Evolutionary conservation across 2,797 vertebrate genomes (phyloP).

Genomic region (Helostoma temminkii): DNA sequence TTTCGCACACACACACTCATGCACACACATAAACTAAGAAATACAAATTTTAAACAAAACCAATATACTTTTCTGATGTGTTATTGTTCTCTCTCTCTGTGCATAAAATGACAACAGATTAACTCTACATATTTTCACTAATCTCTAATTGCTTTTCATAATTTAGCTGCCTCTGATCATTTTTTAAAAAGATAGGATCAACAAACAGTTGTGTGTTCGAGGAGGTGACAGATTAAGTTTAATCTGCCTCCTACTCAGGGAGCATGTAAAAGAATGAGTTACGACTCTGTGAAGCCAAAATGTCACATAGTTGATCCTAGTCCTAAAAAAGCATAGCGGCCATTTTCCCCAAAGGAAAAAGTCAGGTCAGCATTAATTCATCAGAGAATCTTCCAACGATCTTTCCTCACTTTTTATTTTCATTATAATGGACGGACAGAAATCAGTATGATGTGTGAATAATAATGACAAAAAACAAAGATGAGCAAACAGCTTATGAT

Average conservation of each 20-base stretch:
- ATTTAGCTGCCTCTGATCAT: slow-evolving; percentile 39
- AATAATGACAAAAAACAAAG: slow-evolving; percentile 45
- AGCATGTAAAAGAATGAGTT: slow-evolving; percentile 66
- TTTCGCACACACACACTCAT: background rate
- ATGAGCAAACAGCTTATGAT: slow-evolving; percentile 16
- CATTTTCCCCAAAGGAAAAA: slow-evolving; percentile 69
- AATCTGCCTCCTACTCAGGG: slow-evolving; percentile 46
- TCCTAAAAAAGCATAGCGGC: slow-evolving; percentile 73
- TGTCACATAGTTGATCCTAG: slow-evolving; percentile 76
- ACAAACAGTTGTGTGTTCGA: slow-evolving; percentile 53
- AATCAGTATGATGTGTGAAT: slow-evolving; percentile 23
- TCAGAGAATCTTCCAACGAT: slow-evolving; percentile 40
- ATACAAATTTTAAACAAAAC: slow-evolving; percentile 21
- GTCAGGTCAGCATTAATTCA: slow-evolving; percentile 51
- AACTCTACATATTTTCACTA: slow-evolving; percentile 3
- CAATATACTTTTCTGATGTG: slow-evolving; percentile 2
- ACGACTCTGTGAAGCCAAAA: slow-evolving; percentile 55
- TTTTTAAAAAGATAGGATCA: slow-evolving; percentile 61
- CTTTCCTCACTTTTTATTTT: slow-evolving; percentile 19
- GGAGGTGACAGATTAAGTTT: slow-evolving; percentile 47
- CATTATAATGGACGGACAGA: slow-evolving; percentile 20
- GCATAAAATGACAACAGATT: background rate
- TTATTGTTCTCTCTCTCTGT: background rate
- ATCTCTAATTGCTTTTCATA: slow-evolving; percentile 22
- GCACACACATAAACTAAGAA: slow-evolving; percentile 5